These are phyloP conservation scores for Megaceryle maxima DNA, from an alignment of 2,113 vertebrate genomes.

Conservation along the genomic window DNA sequence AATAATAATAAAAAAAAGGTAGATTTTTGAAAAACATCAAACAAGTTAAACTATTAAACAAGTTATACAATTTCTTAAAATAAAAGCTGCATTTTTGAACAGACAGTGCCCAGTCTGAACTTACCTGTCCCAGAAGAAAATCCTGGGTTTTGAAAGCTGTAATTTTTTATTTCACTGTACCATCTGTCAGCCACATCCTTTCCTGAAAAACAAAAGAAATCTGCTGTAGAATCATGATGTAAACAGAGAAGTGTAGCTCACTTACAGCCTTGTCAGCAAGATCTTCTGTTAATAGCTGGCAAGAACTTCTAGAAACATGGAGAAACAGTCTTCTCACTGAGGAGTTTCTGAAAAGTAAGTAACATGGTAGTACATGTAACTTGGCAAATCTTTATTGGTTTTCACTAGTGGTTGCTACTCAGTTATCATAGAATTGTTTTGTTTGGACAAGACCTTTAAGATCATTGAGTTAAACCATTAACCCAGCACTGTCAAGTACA, in stretches of 20 bases:
- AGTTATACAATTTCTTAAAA: not conserved
- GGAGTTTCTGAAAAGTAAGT: not conserved
- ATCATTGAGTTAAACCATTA: not conserved
- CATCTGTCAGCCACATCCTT: conserved; percentile 94
- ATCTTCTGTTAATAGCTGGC: not conserved
- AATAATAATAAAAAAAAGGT: not conserved
- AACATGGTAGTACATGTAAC: not conserved
- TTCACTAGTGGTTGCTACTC: not conserved
- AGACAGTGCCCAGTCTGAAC: not conserved
- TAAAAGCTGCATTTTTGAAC: not conserved
- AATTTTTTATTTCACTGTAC: conserved; percentile 96
- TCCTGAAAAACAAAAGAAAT: conserved; percentile 75
- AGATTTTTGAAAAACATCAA: not conserved
- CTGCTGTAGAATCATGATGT: not conserved
- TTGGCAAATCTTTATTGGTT: not conserved
- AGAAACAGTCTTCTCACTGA: not conserved
- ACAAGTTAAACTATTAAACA: not conserved
- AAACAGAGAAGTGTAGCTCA: not conserved
- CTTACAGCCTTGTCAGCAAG: not conserved
- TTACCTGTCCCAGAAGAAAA: conserved; percentile 95
- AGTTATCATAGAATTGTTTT: not conserved
- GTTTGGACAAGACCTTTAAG: not conserved
- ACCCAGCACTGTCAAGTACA: not conserved
- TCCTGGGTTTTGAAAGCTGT: conserved; percentile 92
- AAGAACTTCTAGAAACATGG: not conserved